Conservation (phyloP, 2,888 invertebrate genomes). For the Piscicola geometra region DNA sequence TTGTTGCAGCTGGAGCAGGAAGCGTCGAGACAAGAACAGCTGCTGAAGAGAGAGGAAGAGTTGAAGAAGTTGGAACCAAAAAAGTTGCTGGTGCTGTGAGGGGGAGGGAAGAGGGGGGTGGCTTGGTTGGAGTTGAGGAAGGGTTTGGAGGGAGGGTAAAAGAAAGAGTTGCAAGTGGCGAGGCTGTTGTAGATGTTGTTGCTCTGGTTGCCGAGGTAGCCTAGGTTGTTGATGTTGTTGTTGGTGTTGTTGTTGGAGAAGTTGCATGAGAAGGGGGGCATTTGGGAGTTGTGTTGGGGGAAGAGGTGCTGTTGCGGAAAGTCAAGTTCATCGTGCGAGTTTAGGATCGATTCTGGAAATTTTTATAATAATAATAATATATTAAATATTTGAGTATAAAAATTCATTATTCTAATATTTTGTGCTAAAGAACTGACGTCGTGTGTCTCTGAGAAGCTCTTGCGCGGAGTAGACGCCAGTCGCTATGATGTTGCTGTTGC, state of each 20-base stretch:
- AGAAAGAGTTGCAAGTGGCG: background rate
- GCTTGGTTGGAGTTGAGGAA: background rate
- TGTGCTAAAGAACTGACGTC: constrained; percentile 65
- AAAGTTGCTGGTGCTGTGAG: background rate
- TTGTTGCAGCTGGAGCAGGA: background rate
- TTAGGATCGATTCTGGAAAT: constrained; percentile 29
- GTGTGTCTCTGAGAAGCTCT: constrained; percentile 97
- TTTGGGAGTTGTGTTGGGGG: background rate
- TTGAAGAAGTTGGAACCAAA: background rate
- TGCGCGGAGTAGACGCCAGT: constrained; percentile 99
- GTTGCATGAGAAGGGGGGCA: background rate
- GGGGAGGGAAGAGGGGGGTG: background rate
- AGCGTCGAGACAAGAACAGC: background rate
- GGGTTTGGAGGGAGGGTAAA: background rate
- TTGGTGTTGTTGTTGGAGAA: constrained; percentile 1
- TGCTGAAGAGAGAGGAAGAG: background rate
- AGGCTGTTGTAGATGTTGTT: constrained; percentile 13
- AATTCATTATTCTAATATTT: background rate
- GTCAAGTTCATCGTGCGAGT: constrained; percentile 7
- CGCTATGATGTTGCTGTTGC: constrained; percentile 98
- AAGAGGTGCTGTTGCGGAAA: constrained; percentile 20
- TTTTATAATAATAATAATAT: no score
- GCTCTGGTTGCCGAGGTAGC: background rate
- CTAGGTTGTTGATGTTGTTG: background rate
- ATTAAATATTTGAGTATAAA: no score